Evolutionary conservation across 2,888 invertebrate genomes (phyloP).

Genomic region (Morpho achilles): DNA sequence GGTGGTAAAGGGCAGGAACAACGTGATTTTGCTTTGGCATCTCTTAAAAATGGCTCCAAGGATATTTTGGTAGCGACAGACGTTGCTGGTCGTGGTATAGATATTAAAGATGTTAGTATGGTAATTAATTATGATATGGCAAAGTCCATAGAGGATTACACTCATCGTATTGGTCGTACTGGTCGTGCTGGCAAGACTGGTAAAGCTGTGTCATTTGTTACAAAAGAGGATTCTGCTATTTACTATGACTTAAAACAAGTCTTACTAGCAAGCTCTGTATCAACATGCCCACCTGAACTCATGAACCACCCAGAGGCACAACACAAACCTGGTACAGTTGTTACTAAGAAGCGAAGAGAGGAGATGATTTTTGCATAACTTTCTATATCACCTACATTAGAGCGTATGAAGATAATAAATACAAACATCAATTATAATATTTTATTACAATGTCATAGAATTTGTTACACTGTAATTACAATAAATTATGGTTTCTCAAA

Average conservation of each 20-base stretch:
- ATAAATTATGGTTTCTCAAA: slow-evolving; percentile 27
- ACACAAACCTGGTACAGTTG: slow-evolving; percentile 96
- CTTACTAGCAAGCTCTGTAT: slow-evolving; percentile 92
- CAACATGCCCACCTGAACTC: slow-evolving; percentile 96
- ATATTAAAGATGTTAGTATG: slow-evolving; percentile 99
- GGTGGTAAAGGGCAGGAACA: slow-evolving; percentile 99
- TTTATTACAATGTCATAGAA: slow-evolving; percentile 20
- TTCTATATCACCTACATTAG: background rate
- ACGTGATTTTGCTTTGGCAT: slow-evolving; percentile 97
- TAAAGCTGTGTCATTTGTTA: slow-evolving; percentile 96
- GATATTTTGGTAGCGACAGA: slow-evolving; percentile 99
- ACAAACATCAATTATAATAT: slow-evolving; percentile 2
- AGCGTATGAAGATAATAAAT: slow-evolving; percentile 16
- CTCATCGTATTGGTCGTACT: slow-evolving; percentile 99
- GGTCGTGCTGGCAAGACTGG: slow-evolving; percentile 99
- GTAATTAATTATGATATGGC: slow-evolving; percentile 99
- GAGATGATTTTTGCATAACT: slow-evolving; percentile 96
- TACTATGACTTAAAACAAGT: slow-evolving; percentile 99
- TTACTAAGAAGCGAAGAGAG: slow-evolving; percentile 95
- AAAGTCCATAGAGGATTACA: slow-evolving; percentile 98
- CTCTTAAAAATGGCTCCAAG: slow-evolving; percentile 96
- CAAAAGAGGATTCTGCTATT: slow-evolving; percentile 95
- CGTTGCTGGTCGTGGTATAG: slow-evolving; percentile 99
- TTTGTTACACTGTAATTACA: slow-evolving; percentile 25
- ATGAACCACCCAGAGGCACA: slow-evolving; percentile 99